Percentiles rank a stretch among this genome's conserved stretches.
phyloP scores from a whole-genome alignment of 2,888 invertebrate species.

The Galerucella nymphaeae region DNA sequence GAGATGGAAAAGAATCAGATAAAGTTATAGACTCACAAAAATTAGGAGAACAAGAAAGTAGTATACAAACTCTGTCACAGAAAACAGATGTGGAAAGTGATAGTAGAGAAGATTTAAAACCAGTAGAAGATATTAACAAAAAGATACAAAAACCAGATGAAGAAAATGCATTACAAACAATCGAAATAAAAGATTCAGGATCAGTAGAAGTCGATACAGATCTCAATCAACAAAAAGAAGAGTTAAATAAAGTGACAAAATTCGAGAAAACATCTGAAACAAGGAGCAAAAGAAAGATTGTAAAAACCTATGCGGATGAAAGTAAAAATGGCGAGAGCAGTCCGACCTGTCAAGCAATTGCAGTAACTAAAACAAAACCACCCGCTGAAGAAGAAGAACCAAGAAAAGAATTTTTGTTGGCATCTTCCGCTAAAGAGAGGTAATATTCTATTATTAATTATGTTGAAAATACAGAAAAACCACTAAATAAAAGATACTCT shows the following conservation, averaged over 20 bases:
- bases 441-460: constrained; percentile 53
- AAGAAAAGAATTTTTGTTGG: constrained; percentile 70
- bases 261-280: not conserved
- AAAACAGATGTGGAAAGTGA: not conserved
- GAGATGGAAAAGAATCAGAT: not conserved
- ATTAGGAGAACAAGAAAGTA: not conserved
- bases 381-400: constrained; percentile 47
- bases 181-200: not conserved
- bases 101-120: not conserved
- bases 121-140: constrained; percentile 27
- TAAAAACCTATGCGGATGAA: not conserved
- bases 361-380: not conserved
- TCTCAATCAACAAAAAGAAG: not conserved
- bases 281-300: not conserved
- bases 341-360: not conserved
- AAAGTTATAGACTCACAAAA: not conserved
- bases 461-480: too few relatives aligned
- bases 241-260: not conserved
- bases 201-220: not conserved
- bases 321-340: not conserved
- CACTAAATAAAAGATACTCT: too few relatives aligned
- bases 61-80: not conserved
- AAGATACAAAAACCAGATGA: not conserved
- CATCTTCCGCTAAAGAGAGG: constrained; percentile 76
- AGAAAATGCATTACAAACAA: not conserved